Base-by-base conservation (phyloP, 2,113 vertebrate genomes). In the Menidia beryllina region DNA sequence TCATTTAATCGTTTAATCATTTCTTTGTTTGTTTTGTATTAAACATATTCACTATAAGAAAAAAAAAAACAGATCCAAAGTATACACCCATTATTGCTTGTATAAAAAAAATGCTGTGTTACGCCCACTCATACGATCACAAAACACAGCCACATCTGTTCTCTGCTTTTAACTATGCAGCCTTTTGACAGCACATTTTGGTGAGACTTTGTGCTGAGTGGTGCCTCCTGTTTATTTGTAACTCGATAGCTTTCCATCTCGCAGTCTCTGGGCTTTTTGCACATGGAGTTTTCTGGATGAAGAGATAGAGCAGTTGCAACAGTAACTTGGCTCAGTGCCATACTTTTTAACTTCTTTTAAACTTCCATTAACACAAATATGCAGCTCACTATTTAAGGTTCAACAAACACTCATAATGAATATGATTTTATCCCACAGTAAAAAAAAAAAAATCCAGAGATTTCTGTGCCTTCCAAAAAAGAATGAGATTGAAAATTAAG, bases 171-270 rank as follows among this genome's bases (percentile, higher is more conserved):
- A 75, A 57, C 58, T 64, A 55, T 48, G 61, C 41, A 51, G 66
- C 53, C 53, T 52, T 55, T 54, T 51, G 36, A 43, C 27, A 27
- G 55, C 47, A 55, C 65, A 70, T 50, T 60, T 59, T 60, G 66
- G 60, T 59, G 69, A 67, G 67, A 76, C 41, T 64, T 66, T 58
- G 58, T 38, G 69, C 27, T 90, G 90, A 91, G 75, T 91, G 91
- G 89, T 89, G 88, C 83, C 58, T 81, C 76, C 64, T 74, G 80
- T 86, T 76, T 80, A 80, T 86, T 80, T 75, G 71, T 26, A 63
- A 23, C 27, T 53, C 53, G 75, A 49, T 53, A 60, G 48, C 59
- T 71, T 56, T 63, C 74, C 58, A 60, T 75, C 39, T 63, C 36
- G 61, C 60, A 58, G 81, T 69, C 67, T 85, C 60, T 67, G 81